Base-by-base conservation (phyloP, 1,140 invertebrate species). In the Conus betulinus region DNA sequence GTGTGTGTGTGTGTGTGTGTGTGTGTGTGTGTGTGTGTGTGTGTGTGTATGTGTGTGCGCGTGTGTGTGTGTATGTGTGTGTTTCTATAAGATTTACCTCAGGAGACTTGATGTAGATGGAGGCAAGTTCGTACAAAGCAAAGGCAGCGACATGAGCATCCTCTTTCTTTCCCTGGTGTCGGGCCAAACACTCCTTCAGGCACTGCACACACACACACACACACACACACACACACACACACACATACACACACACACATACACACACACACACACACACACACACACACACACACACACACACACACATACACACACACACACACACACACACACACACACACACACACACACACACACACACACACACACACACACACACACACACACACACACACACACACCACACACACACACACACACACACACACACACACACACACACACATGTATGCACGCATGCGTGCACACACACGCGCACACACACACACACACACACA, bases 121-220 rank as follows among this genome's bases (percentile, higher is more conserved):
- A 94, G n/a, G 96, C 97, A 67, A 97, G 93, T 93, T 97, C 97
- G 93, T 97, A 97, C 52, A 96, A 93, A 57, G 97, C 96, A 94
- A 97, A 97, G 23, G 97, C 97, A 87, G 97, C 96, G 88, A 97
- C 94, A 91, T 97, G 97, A 63, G 95, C 95, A 93, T 97, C 97
- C 10, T 96, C 94, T 79, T 95, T 94, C 91, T 92, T 93, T 2
- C 93, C 93, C 25, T 93, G 94, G 5, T 95, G 94, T 57, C 94
- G 88, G 51, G 94, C 93, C 11, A 96, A 91, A 5, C 97, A 96
- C 55, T 96, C 95, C 53, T 96, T 93, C 53, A 95, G 89, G 91
- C 92, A 95, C 93, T 95, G 90, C 52, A 91, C 17, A 71, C 67
- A 71, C 67, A 23, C 67, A 20, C 23, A 23, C 67, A 71, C 67